Base-by-base conservation (phyloP, 2,797 vertebrate species). In the Siniperca obscura region DNA sequence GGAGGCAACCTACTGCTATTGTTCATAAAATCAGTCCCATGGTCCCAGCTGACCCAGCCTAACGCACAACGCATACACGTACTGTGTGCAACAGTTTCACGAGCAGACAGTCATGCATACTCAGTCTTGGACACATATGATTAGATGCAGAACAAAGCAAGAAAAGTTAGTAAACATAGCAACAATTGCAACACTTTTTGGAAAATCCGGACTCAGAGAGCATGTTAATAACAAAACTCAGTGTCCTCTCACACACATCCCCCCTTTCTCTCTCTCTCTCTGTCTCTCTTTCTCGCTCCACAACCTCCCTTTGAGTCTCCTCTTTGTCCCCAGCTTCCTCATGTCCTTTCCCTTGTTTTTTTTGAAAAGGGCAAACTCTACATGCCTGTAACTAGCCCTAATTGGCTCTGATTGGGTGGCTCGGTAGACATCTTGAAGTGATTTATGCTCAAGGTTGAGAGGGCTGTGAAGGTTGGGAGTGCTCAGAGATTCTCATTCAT, bases 351-450 rank as follows among this genome's bases (percentile, higher is more conserved):
- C 52, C 40, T 52, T 13, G 11, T 59, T 27, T 52, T 52, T 64
- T n/a, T 57, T 17, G 5, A 76, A 87, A 86, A 87, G 79, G 91
- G 64, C 84, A 89, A 73, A 80, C 64, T 87, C 86, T 60, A 71
- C 89, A 70, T 78, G 75, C 74, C 74, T 85, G 46, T 80, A 89
- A 93, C 84, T 46, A 83, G 76, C 68, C 61, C 70, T 94, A 92
- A 93, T 89, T 93, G 89, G 84, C 85, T 84, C 78, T 91, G 90
- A 93, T 95, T 94, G 88, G 84, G 70, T 52, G 70, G 60, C 88
- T 82, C 36, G 30, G 77, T 64, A 82, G 89, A 91, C 93, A 95
- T 94, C 91, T 93, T 92, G 93, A 93, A 95, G 86, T 93, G 88
- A 94, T 95, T 95, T 87, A 84, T 78, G 86, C 75, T 89, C 82